Evolutionary conservation across 2,797 vertebrate genomes (phyloP), one percentile per base, ranked within the genome.

Genomic region (Halcyon smyrnensis): DNA sequence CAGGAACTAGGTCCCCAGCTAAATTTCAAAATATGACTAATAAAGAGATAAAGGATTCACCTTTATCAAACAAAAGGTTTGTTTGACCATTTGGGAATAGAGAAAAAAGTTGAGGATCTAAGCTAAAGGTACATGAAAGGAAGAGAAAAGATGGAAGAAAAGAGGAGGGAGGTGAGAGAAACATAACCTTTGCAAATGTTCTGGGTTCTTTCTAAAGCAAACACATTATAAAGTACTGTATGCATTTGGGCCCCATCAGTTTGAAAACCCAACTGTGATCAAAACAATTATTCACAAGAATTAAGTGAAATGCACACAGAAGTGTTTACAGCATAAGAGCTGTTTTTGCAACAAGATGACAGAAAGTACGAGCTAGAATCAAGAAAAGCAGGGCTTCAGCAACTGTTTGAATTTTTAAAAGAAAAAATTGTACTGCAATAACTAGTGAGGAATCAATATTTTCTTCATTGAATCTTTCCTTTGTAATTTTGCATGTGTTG

Each of bases 61-160:
- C 27, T 90, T 89, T 78, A 75, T 76, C 48, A 93, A 84, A 89
- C 12, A 81, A 81, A 93, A 93, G 30, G 34, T 39, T 94, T 93
- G n/a, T 93, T 86, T 91, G 63, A 79, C 65, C 88, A 67, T 30
- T n/a, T 86, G 83, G 74, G 89, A 93, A 89, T 85, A 59, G 9
- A 77, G 27, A 23, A 37, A 27, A 85, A 70, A 57, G 16, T 60
- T 57, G 83, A 80, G 41, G 91, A 91, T 85, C 79, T 93, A 90
- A 92, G 82, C 16, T 73, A 75, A 91, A 94, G 23, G 9, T 62
- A 92, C 53, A 91, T 93, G 45, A 96, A 95, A 96, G 50, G 57
- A 90, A 71, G 25, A 46, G 6, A 84, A 78, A 91, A 80, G 39
- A 53, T 41, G 30, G 69, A 69, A 88, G 41, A 77, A 57, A 79